Evolutionary conservation across 2,797 vertebrate genomes (phyloP).

Genomic region (Iguana delicatissima): DNA sequence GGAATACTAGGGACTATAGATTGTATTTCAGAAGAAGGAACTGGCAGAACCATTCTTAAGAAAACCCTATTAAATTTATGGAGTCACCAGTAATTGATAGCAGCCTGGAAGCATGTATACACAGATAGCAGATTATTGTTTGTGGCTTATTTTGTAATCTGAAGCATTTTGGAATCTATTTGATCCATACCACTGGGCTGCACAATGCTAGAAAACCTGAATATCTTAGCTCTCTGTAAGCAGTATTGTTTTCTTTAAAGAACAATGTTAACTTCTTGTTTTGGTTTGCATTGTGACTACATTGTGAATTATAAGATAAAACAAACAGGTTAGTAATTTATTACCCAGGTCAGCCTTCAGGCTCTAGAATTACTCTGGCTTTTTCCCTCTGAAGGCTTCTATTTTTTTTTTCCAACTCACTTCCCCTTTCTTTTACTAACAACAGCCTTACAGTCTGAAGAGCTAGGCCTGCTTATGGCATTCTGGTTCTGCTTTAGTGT

Average conservation of each 20-base stretch:
- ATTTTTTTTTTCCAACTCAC: not conserved
- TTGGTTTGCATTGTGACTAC: not conserved
- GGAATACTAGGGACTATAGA: too few relatives aligned
- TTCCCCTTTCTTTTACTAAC: not conserved
- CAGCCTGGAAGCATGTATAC: not conserved
- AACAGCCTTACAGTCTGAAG: not conserved
- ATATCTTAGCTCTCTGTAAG: not conserved
- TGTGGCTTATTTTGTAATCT: constrained; percentile 19
- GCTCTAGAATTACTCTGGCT: not conserved
- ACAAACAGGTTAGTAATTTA: not conserved
- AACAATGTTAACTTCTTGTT: not conserved
- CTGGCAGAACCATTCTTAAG: too few relatives aligned
- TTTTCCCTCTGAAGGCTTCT: not conserved
- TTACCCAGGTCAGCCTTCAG: not conserved
- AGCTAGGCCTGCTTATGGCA: not conserved
- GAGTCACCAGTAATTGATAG: too few relatives aligned
- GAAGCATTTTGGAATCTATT: constrained; percentile 16
- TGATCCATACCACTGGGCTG: not conserved
- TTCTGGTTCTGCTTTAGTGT: not conserved
- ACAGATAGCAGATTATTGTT: not conserved
- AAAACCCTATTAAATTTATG: too few relatives aligned
- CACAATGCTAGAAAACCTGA: not conserved
- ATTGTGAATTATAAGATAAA: not conserved
- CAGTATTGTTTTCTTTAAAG: not conserved
- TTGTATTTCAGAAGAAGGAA: too few relatives aligned